Percentiles rank a stretch among this genome's conserved stretches.
Evolutionary conservation across 2,888 invertebrate genomes (phyloP).

Genomic region (Sericinus montela): DNA sequence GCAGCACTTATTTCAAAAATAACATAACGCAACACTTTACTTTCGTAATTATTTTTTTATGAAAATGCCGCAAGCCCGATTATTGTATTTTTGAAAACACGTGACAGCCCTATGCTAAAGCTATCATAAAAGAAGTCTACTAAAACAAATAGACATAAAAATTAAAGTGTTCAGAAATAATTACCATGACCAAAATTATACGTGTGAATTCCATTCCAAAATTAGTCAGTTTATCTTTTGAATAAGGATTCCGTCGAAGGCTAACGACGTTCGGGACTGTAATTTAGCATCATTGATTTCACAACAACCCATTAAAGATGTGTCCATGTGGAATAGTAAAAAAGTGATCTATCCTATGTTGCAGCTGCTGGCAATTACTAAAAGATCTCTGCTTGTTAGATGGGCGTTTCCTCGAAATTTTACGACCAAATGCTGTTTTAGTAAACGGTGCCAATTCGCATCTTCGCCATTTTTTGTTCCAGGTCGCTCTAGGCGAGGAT

Average conservation of each 20-base stretch:
- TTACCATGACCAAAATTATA: slow-evolving; percentile 10
- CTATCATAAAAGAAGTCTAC: neutral
- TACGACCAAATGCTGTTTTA: slow-evolving; percentile 38
- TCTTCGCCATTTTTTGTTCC: slow-evolving; percentile 25
- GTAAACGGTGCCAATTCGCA: slow-evolving; percentile 47
- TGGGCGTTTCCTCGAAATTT: slow-evolving; percentile 46
- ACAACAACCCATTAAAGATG: slow-evolving; percentile 46
- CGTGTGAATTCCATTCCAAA: neutral
- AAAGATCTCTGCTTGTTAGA: slow-evolving; percentile 47
- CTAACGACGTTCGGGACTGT: slow-evolving; percentile 37
- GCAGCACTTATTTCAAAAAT: too few species aligned
- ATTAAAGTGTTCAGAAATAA: slow-evolving; percentile 5
- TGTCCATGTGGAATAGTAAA: slow-evolving; percentile 43
- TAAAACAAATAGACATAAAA: slow-evolving; percentile 11
- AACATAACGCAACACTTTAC: too few species aligned
- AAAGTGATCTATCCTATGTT: slow-evolving; percentile 41
- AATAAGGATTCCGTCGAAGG: slow-evolving; percentile 13
- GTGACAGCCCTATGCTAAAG: neutral
- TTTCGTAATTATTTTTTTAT: neutral
- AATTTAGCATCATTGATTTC: slow-evolving; percentile 53
- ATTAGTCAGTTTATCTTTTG: slow-evolving; percentile 19
- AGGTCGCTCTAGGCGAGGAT: slow-evolving; percentile 28
- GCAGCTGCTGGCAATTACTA: slow-evolving; percentile 53
- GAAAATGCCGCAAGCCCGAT: too few species aligned
- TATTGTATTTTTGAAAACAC: too few species aligned